A percentile compares a stretch with the other conserved stretches of the same genome.
These are phyloP conservation scores for Phengaris arion DNA, from an alignment of 2,888 invertebrate genomes.

Conservation along the genomic window DNA sequence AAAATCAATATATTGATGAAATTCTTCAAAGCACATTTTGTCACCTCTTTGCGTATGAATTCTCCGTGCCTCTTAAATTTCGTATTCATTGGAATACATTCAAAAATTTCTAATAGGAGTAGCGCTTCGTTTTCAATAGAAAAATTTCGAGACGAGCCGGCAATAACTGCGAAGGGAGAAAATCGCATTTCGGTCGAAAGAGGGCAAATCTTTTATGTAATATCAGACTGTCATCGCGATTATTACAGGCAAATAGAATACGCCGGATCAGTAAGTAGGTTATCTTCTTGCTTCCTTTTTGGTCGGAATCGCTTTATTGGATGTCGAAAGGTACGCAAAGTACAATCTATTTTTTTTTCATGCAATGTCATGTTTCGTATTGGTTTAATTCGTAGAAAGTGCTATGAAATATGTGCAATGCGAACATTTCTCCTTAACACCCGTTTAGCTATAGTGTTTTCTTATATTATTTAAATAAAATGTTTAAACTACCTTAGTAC, in stretches of 20 bases:
- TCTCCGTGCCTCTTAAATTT: conserved; percentile 64
- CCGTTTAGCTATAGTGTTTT: neutral
- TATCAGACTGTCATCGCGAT: conserved; percentile 80
- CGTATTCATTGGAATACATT: conserved; percentile 74
- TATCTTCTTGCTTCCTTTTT: conserved; percentile 73
- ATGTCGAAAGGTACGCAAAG: conserved; percentile 52
- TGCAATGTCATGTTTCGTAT: conserved; percentile 43
- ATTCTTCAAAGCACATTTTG: conserved; percentile 27
- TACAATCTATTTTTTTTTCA: conserved; percentile 44
- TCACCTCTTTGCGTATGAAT: conserved; percentile 46
- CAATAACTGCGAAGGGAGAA: conserved; percentile 75
- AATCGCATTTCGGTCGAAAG: conserved; percentile 78
- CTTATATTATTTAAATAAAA: neutral
- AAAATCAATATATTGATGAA: neutral
- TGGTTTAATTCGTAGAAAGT: conserved; percentile 28
- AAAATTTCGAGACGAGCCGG: conserved; percentile 70
- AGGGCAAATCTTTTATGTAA: conserved; percentile 80
- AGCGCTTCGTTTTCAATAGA: conserved; percentile 69
- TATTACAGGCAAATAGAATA: conserved; percentile 80
- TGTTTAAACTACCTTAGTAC: neutral
- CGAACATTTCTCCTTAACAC: neutral
- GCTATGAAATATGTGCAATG: neutral
- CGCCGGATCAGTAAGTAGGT: conserved; percentile 78
- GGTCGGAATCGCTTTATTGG: conserved; percentile 73
- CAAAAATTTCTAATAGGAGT: conserved; percentile 68